These are phyloP conservation scores for Melanotaenia nigrans DNA, from an alignment of 2,797 vertebrate species.

Conservation along the genomic window DNA sequence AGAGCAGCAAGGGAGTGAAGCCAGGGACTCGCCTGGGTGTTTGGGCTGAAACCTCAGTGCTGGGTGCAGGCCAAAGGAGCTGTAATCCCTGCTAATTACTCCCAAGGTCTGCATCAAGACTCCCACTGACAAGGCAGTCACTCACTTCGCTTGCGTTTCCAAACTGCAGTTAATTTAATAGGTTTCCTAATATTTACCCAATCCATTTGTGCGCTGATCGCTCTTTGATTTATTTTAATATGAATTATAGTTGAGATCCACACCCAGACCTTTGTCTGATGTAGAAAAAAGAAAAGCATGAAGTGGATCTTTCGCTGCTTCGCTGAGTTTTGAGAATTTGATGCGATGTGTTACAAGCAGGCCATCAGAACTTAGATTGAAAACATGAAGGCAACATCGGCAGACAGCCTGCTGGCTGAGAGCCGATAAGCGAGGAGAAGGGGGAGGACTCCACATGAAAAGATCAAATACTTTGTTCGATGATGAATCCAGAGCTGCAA, in stretches of 20 bases:
- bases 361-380: slow-evolving; percentile 54
- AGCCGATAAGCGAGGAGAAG: slow-evolving; percentile 16
- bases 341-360: slow-evolving; percentile 58
- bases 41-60: slow-evolving; percentile 72
- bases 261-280: slow-evolving; percentile 29
- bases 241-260: slow-evolving; percentile 59
- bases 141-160: slow-evolving; percentile 71
- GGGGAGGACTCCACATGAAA: slow-evolving; percentile 44
- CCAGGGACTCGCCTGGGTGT: slow-evolving; percentile 73
- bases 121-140: slow-evolving; percentile 64
- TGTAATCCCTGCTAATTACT: slow-evolving; percentile 83
- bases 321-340: slow-evolving; percentile 45
- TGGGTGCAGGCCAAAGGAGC: slow-evolving; percentile 70
- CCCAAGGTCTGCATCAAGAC: slow-evolving; percentile 74
- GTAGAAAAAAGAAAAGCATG: slow-evolving; percentile 16
- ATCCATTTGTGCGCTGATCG: slow-evolving; percentile 47
- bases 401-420: slow-evolving; percentile 53
- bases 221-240: slow-evolving; percentile 60
- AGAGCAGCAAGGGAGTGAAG: slow-evolving; percentile 57
- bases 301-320: slow-evolving; percentile 47
- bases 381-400: slow-evolving; percentile 52
- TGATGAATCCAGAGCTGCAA: slow-evolving; percentile 57
- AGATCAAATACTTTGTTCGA: slow-evolving; percentile 53
- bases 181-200: slow-evolving; percentile 72
- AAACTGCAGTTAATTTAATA: slow-evolving; percentile 61